Evolutionary conservation across 1,140 invertebrate genomes (phyloP).

Genomic region (Lepidurus couesii): DNA sequence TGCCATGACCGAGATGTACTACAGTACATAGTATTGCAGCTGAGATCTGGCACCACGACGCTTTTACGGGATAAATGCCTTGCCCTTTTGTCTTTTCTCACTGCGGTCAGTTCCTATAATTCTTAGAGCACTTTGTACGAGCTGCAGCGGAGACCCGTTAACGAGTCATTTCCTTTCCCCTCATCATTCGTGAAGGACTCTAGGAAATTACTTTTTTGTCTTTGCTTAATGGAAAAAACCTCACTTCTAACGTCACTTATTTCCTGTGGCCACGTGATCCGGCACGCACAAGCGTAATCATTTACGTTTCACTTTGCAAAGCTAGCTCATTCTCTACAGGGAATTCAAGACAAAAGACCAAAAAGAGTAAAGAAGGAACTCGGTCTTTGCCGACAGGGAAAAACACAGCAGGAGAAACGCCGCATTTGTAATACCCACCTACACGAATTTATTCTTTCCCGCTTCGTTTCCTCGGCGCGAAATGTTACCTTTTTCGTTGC

Average conservation of each 20-base stretch:
- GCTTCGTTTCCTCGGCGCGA: too few species aligned
- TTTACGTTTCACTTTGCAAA: too few species aligned
- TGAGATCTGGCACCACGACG: background rate
- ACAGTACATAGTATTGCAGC: background rate
- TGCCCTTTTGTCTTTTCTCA: background rate
- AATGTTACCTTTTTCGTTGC: too few species aligned
- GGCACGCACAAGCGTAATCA: too few species aligned
- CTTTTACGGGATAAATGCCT: background rate
- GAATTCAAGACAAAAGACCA: too few species aligned
- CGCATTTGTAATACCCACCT: too few species aligned
- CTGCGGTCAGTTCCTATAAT: background rate
- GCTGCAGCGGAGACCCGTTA: background rate
- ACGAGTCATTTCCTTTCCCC: constrained; percentile 15
- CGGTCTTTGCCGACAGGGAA: too few species aligned
- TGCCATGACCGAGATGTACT: background rate
- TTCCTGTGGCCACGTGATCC: background rate
- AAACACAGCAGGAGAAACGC: too few species aligned
- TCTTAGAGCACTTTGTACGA: background rate
- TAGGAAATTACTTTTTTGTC: background rate
- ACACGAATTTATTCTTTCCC: too few species aligned
- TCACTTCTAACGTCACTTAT: background rate
- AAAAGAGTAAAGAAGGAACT: too few species aligned
- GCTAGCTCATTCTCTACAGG: too few species aligned
- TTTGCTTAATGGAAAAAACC: background rate
- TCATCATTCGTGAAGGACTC: background rate